Base-by-base conservation (phyloP, 2,888 invertebrate genomes). In the Troides oblongomaculatus region DNA sequence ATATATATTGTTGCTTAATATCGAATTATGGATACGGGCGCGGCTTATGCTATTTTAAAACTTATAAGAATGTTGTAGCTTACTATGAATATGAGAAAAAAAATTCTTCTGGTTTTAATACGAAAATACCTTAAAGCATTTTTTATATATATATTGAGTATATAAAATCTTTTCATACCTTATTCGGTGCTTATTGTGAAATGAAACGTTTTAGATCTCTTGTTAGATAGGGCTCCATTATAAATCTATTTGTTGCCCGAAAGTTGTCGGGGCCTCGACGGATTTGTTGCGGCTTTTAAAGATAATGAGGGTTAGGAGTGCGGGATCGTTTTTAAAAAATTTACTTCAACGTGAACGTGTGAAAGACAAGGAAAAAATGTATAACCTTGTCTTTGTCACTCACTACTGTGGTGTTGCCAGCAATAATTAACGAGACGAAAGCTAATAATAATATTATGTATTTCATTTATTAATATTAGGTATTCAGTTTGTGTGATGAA, bases 31-130 rank as follows among this genome's bases (percentile, higher is more conserved):
- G 58, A 63, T 58, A 64, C 63, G 64, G 67, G 59, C 39, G 64
- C 46, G 50, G 30, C 39, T 63, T 71, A 74, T 73, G 81, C 80
- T 81, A 78, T 80, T 79, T 76, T 76, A 73, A 77, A 77, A 79
- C 81, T 81, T 81, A 79, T 80, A 81, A 82, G 81, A 77, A 74
- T 74, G 77, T 74, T 77, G 77, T 80, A 78, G 79, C 78, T 70
- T 73, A 63, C 39, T 39, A 10, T 39, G 39, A 39, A 39, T 39
- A 70, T 68, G 68, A 64, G 17, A 64, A 62, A 59, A 30, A 46
- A 25, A 59, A 59, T 23, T 25, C 25, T 23, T 59, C 59, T 59
- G 30, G 7, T 17, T 53, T 18, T 53, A 53, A 53, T 14, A 14
- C 17, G n/a, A 53, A 39, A 39, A 39, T 39, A 39, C 7, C 1